Conservation (phyloP, 2,888 invertebrate species). For the Drosophila paracracens region DNA sequence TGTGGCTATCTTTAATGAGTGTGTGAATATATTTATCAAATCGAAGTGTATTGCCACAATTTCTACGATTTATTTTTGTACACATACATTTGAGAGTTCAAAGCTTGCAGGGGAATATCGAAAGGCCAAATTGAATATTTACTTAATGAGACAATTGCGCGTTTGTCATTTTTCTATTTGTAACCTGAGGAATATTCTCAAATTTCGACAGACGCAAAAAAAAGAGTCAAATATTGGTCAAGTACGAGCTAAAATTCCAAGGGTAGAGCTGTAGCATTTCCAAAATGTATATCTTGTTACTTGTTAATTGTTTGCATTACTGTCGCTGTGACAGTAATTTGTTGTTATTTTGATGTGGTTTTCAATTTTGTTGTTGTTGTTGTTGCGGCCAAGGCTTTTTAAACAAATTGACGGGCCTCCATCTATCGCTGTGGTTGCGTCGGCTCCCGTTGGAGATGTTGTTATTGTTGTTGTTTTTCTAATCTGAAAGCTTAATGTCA, state of each 20-base stretch:
- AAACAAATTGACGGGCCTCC: conserved; percentile 27
- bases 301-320: conserved; percentile 53
- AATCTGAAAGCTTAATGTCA: conserved; percentile 66
- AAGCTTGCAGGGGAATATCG: not conserved
- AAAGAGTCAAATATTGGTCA: conserved; percentile 20
- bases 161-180: conserved; percentile 27
- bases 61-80: not conserved
- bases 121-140: conserved; percentile 17
- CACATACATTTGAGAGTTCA: not conserved
- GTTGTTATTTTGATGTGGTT: conserved; percentile 33
- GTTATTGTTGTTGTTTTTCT: conserved; percentile 41
- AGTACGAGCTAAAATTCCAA: conserved; percentile 33
- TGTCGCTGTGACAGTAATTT: conserved; percentile 56
- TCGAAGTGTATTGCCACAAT: not conserved
- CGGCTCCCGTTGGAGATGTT: conserved; percentile 17
- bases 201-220: conserved; percentile 23
- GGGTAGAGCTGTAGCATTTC: conserved; percentile 31
- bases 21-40: conserved; percentile 15
- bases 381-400: conserved; percentile 9
- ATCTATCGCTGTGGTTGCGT: conserved; percentile 14
- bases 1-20: conserved; percentile 11
- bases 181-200: conserved; percentile 30
- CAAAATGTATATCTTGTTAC: conserved; percentile 48
- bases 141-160: conserved; percentile 34
- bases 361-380: conserved; percentile 34